phyloP scores from a whole-genome alignment of 2,113 vertebrate species.

The Crypturellus undulatus region DNA sequence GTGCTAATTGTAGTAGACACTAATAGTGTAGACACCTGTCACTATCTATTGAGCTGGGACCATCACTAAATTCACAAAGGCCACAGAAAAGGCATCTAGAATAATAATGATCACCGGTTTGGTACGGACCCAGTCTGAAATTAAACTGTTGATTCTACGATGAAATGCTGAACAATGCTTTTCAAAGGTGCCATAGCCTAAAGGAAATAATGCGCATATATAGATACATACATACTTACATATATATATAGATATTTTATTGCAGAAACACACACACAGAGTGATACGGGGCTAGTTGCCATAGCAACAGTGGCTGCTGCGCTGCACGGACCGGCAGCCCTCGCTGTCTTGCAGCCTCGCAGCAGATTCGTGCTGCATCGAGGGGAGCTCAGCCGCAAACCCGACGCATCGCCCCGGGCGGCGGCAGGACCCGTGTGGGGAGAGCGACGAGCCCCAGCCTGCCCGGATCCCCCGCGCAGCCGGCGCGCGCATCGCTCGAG shows the following conservation, averaged over 20 bases:
- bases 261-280: slow-evolving; percentile 35
- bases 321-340: slow-evolving; percentile 3
- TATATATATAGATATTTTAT: background rate
- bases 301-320: slow-evolving; percentile 62
- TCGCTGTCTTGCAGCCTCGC: slow-evolving; percentile 49
- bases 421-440: background rate
- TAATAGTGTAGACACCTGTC: slow-evolving; percentile 73
- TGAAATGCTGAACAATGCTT: slow-evolving; percentile 51
- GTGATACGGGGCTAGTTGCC: slow-evolving; percentile 35
- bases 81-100: slow-evolving; percentile 41
- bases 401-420: background rate
- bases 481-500: background rate
- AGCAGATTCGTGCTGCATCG: slow-evolving; percentile 13
- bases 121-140: slow-evolving; percentile 8
- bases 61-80: slow-evolving; percentile 52
- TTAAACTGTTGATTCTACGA: slow-evolving; percentile 33
- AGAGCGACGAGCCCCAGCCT: background rate
- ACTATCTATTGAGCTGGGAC: slow-evolving; percentile 59
- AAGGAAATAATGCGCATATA: slow-evolving; percentile 29
- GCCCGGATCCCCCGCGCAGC: background rate
- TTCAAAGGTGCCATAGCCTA: background rate
- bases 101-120: slow-evolving; percentile 40
- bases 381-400: background rate
- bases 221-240: background rate
- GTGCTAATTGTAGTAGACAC: slow-evolving; percentile 69